A percentile compares a stretch with the other conserved stretches of the same genome.
Conservation (phyloP, 2,888 invertebrate genomes). For the Cerastoderma edule region DNA sequence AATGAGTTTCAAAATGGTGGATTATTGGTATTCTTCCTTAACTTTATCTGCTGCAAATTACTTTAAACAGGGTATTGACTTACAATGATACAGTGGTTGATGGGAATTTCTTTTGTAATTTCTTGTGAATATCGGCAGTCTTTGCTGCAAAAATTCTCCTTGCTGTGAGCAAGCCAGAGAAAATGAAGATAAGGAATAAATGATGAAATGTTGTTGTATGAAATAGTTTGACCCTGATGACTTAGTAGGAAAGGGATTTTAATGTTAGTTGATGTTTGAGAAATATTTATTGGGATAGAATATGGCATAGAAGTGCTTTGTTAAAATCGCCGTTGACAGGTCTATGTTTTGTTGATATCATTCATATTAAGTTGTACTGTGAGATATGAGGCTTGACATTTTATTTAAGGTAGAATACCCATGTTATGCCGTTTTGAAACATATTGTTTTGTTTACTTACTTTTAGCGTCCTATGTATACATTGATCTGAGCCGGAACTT, state of each 20-base stretch:
- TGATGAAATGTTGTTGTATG: background rate
- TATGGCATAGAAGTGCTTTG: background rate
- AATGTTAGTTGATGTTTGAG: constrained; percentile 1
- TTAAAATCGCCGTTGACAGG: too few relatives aligned
- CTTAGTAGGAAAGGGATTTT: background rate
- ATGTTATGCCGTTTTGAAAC: too few relatives aligned
- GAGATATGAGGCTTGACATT: too few relatives aligned
- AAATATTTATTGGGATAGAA: background rate
- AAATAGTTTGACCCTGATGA: background rate
- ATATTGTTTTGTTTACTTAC: too few relatives aligned
- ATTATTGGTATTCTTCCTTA: too few relatives aligned
- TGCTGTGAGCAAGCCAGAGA: background rate
- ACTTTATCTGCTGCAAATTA: too few relatives aligned
- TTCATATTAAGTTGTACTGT: too few relatives aligned
- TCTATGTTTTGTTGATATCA: too few relatives aligned
- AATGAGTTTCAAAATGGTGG: too few relatives aligned
- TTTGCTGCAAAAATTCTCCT: background rate
- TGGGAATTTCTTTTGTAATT: background rate
- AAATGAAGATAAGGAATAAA: background rate
- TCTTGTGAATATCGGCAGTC: background rate
- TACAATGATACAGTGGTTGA: background rate
- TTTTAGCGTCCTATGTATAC: too few relatives aligned
- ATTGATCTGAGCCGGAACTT: too few relatives aligned
- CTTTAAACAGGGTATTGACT: background rate
- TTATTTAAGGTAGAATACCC: too few relatives aligned